Evolutionary conservation across 1,140 invertebrate genomes (phyloP).

Genomic region (Intoshia linei): DNA sequence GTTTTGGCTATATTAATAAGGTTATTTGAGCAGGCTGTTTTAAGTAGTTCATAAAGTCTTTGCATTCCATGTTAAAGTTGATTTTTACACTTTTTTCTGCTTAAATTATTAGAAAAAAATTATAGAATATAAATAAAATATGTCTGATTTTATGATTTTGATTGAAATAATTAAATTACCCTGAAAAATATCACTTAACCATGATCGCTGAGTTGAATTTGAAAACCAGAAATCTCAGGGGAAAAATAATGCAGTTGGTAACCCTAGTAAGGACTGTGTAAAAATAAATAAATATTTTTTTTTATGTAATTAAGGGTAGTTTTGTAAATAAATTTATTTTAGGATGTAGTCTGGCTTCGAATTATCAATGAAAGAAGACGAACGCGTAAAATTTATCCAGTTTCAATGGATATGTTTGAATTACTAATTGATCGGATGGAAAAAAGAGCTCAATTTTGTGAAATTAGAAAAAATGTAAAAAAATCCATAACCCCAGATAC

Average conservation of each 20-base stretch:
- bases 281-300: too few species aligned
- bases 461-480: constrained; percentile 21
- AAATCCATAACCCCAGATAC: constrained; percentile 21
- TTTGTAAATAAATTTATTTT: too few species aligned
- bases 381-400: constrained; percentile 8
- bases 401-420: constrained; percentile 43
- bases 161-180: not conserved
- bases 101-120: not conserved
- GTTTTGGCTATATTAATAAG: too few species aligned
- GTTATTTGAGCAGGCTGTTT: too few species aligned
- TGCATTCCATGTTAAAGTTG: too few species aligned
- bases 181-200: too few species aligned
- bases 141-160: not conserved
- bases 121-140: not conserved
- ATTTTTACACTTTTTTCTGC: constrained; percentile 23
- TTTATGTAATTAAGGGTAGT: too few species aligned
- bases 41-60: too few species aligned
- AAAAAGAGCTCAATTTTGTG: constrained; percentile 84
- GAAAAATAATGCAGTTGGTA: too few species aligned
- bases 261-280: too few species aligned
- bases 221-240: too few species aligned
- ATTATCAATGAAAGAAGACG: constrained; percentile 8
- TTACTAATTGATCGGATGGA: constrained; percentile 73
- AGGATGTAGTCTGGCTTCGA: constrained; percentile 6
- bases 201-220: too few species aligned